Base-by-base conservation (phyloP, 2,888 invertebrate genomes). In the Eupithecia insigniata region DNA sequence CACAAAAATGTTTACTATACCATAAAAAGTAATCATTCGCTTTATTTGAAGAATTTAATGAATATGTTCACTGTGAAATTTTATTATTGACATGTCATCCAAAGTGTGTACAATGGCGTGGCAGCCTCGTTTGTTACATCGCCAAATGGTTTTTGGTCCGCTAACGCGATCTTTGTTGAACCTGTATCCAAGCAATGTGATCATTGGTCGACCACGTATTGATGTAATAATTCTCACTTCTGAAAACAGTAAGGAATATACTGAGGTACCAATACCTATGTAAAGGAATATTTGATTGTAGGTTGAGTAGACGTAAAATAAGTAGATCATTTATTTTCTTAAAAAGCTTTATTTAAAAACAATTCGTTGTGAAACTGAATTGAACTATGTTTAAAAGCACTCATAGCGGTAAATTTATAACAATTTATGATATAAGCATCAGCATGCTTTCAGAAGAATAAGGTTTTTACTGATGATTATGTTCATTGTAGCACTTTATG, bases 401-500 rank as follows among this genome's bases (percentile, higher is more conserved):
- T n/a, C n/a, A n/a, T n/a, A n/a, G n/a, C n/a, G n/a, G n/a, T n/a
- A n/a, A n/a, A n/a, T n/a, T n/a, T n/a, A n/a, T n/a, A n/a, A n/a
- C n/a, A n/a, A n/a, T n/a, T n/a, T n/a, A 3, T 46, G 2, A 46
- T 46, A 8, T 10, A 8, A 46, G 10, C 3, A n/a, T n/a, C n/a
- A n/a, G n/a, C 10, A 22, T 7, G 7, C 46, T 22, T 8, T 10
- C 46, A 51, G 10, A 22, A 51, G n/a, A n/a, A 22, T 10, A 2
- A 22, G 22, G 10, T 61, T 32, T 66, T 32, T 67, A 61, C 32
- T 85, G n/a, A n/a, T n/a, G 85, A 46, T 81, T 82, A 69, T 85
- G 85, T 6, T 74, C 71, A 30, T 81, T 80, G 30, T 73, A 22
- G 22, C 67, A 70, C 68, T 72, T 79, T 2, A 81, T 30, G 8